Evolutionary conservation across 2,113 vertebrate species (phyloP).

Genomic region (Pseudois nayaur): DNA sequence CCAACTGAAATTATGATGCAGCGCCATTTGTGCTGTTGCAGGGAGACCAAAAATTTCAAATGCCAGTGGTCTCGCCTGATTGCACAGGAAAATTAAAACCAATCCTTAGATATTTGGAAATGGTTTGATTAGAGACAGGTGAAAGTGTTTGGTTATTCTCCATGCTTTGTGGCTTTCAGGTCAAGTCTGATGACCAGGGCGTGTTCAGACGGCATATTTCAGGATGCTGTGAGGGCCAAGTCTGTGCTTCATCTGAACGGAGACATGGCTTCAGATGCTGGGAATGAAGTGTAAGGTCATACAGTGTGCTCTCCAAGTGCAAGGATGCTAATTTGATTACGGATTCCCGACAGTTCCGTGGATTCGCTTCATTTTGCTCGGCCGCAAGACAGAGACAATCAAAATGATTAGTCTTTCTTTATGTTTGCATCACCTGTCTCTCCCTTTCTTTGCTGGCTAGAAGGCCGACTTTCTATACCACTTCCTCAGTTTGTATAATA

Average conservation of each 20-base stretch:
- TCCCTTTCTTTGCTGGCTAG: background rate
- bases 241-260: background rate
- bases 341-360: background rate
- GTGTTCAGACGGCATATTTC: constrained; percentile 48
- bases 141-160: constrained; percentile 65
- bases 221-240: background rate
- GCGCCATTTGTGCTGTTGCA: constrained; percentile 50
- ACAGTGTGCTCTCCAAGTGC: background rate
- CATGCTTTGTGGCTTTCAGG: constrained; percentile 45
- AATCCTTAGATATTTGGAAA: constrained; percentile 47
- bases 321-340: background rate
- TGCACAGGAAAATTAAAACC: constrained; percentile 68
- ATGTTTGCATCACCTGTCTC: background rate
- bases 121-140: constrained; percentile 74
- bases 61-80: constrained; percentile 57
- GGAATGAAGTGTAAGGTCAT: background rate
- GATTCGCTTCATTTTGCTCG: background rate
- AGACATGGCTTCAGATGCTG: constrained; percentile 17
- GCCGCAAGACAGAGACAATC: background rate
- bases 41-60: constrained; percentile 69
- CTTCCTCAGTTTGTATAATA: background rate
- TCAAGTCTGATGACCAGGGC: background rate
- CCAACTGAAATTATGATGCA: background rate
- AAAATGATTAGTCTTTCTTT: background rate
- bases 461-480: background rate